Evolutionary conservation across 1,140 invertebrate species (phyloP).

Genomic region (Caenorhabditis inopinata): DNA sequence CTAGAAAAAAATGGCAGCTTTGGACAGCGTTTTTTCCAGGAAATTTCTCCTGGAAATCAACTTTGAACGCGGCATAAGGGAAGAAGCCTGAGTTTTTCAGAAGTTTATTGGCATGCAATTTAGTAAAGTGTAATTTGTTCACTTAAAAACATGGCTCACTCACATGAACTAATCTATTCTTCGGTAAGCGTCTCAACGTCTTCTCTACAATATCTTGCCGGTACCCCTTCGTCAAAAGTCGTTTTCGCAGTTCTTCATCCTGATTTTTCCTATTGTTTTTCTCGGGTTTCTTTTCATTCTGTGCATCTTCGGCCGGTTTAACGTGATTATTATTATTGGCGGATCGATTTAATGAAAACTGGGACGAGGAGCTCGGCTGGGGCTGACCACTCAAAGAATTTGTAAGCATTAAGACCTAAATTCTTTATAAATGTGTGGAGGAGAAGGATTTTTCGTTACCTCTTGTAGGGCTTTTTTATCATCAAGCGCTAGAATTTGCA

Average conservation of each 20-base stretch:
- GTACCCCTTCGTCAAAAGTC: background rate
- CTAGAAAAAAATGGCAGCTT: too few species aligned
- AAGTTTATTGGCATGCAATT: too few species aligned
- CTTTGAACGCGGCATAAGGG: too few species aligned
- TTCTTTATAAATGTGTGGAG: too few species aligned
- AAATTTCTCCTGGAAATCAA: too few species aligned
- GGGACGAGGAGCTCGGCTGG: background rate
- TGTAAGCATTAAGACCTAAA: slow-evolving; percentile 7
- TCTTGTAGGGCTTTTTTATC: slow-evolving; percentile 2
- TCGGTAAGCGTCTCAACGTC: background rate
- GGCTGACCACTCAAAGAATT: background rate
- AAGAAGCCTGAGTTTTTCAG: too few species aligned
- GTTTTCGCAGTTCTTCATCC: background rate
- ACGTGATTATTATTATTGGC: background rate
- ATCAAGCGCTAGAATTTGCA: slow-evolving; percentile 2
- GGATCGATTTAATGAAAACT: background rate
- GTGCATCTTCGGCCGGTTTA: background rate
- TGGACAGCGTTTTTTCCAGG: too few species aligned
- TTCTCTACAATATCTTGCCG: background rate
- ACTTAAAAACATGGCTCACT: background rate
- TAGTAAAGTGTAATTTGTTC: too few species aligned
- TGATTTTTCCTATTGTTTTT: too few species aligned
- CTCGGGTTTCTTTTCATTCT: background rate
- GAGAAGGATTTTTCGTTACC: background rate
- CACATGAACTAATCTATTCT: background rate